Evolutionary conservation across 2,888 invertebrate species (phyloP).

Genomic region (Opisthograptis luteolata): DNA sequence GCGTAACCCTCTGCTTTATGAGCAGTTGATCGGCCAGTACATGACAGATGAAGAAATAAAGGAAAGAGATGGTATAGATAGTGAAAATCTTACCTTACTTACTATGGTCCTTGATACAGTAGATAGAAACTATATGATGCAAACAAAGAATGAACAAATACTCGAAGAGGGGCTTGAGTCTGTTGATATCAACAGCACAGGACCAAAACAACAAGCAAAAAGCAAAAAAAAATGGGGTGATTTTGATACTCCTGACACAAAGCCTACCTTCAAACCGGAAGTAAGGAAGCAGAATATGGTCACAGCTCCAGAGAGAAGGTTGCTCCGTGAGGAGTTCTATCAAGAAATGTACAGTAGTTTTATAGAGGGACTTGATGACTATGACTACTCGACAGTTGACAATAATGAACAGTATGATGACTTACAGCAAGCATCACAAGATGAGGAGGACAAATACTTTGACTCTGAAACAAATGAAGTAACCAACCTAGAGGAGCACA

Average conservation of each 20-base stretch:
- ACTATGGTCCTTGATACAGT: slow-evolving; percentile 92
- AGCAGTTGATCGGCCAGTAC: slow-evolving; percentile 94
- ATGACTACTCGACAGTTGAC: slow-evolving; percentile 93
- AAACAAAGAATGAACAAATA: slow-evolving; percentile 85
- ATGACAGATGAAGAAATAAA: slow-evolving; percentile 90
- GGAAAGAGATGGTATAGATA: slow-evolving; percentile 85
- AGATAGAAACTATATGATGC: slow-evolving; percentile 88
- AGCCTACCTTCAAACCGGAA: slow-evolving; percentile 58
- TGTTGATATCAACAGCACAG: slow-evolving; percentile 44
- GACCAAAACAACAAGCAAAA: slow-evolving; percentile 29
- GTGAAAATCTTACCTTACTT: slow-evolving; percentile 86
- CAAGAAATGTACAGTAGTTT: slow-evolving; percentile 94
- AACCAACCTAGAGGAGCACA: slow-evolving; percentile 69
- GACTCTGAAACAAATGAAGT: slow-evolving; percentile 90
- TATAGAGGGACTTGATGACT: slow-evolving; percentile 92
- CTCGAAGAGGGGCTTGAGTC: slow-evolving; percentile 82
- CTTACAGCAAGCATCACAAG: slow-evolving; percentile 86
- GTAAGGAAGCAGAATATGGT: slow-evolving; percentile 67
- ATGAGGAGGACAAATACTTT: slow-evolving; percentile 96
- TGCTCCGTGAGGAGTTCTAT: slow-evolving; percentile 91
- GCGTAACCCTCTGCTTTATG: slow-evolving; percentile 94
- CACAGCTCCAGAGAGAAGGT: slow-evolving; percentile 84
- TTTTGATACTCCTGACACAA: slow-evolving; percentile 75
- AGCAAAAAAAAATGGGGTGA: slow-evolving; percentile 80
- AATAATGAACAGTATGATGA: slow-evolving; percentile 92